Base-by-base conservation (phyloP, 2,113 vertebrate species). In the Centropristis striata region DNA sequence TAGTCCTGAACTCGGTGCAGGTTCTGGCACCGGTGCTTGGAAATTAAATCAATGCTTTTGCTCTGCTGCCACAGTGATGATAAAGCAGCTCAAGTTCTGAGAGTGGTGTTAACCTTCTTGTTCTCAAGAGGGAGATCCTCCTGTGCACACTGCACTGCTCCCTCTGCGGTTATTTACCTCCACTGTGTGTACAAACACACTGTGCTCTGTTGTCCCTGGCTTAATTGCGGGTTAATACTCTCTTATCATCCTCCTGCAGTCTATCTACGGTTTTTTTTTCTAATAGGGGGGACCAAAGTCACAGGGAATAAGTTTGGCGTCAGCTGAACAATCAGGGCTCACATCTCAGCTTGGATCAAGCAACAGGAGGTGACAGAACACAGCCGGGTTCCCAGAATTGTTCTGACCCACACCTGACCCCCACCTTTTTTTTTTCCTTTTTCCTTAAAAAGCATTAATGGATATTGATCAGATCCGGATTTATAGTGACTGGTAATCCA, bases 101-200 rank as follows among this genome's bases (percentile, higher is more conserved):
- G 49, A 42, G 46, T 4, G 37, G 55, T 57, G 54, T 49, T 55
- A 18, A 27, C 6, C 21, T 6, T 11, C 13, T 23, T 3, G 53
- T 42, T 60, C 71, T 36, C 46, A 9, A 2, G 57, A 39, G 60
- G 37, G 20, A 16, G 12, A 9, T 57, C 55, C 75, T 75, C 84
- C 7, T 51, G 71, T 64, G 85, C 28, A 18, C 32, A 4, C 70
- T 20, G n/a, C 36, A 18, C 71, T n/a, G 69, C 65, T 92, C 94
- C 94, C 95, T 85, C 75, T 86, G 95, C 27, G 93, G 64, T 93
- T 95, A 95, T 96, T 96, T 95, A 92, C 88, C 47, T 53, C 28
- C 79, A 32, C 55, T 61, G 60, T 94, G 94, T 95, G 92, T 92
- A 88, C 92, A 95, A 94, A 95, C 94, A 95, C 57, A 55, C 32